Conservation (phyloP, 2,113 vertebrate genomes). For the Otus sunia region DNA sequence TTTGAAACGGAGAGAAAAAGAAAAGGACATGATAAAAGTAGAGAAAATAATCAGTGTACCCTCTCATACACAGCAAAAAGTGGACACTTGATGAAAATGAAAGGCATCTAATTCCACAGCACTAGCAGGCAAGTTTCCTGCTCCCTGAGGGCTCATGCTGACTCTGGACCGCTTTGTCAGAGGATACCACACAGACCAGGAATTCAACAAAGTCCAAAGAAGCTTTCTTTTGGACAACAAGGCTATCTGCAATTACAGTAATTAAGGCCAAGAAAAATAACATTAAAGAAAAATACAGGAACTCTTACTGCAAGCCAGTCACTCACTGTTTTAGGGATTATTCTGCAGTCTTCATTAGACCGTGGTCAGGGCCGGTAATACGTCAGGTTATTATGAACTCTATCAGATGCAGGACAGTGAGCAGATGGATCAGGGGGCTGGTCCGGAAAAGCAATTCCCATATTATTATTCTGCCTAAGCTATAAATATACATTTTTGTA, state of each 20-base stretch:
- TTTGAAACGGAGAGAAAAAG: background rate
- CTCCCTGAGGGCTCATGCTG: background rate
- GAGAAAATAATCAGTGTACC: background rate
- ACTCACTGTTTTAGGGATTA: background rate
- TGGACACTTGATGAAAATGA: background rate
- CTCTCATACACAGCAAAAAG: background rate
- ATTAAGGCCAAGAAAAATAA: slow-evolving; percentile 4
- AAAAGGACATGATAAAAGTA: background rate
- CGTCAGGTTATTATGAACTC: background rate
- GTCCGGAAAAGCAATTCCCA: background rate
- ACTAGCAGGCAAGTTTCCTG: background rate
- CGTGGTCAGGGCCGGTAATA: background rate
- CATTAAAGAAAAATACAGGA: background rate
- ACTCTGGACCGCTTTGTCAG: background rate
- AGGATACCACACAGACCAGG: background rate
- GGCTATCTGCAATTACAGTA: background rate
- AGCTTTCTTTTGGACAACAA: background rate
- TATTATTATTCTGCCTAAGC: background rate
- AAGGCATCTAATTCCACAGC: background rate
- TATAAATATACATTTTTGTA: background rate
- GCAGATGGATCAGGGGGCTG: background rate
- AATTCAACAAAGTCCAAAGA: background rate
- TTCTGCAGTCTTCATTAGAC: background rate
- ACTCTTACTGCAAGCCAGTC: background rate
- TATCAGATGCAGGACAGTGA: background rate